These are phyloP conservation scores for Neoniphon sammara DNA, from an alignment of 2,797 vertebrate genomes.

Conservation along the genomic window DNA sequence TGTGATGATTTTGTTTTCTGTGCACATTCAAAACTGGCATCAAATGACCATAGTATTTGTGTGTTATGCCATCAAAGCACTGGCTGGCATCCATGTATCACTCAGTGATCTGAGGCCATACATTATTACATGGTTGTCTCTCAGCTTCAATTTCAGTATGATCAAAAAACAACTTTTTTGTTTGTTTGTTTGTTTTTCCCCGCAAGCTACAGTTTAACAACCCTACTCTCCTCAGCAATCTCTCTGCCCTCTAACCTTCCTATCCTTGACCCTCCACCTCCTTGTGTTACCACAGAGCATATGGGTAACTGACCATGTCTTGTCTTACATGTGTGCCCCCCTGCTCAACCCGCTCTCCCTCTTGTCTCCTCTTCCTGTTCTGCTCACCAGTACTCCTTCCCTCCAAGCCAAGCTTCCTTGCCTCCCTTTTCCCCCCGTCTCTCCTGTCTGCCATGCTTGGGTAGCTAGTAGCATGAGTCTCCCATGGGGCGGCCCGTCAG, in stretches of 20 bases:
- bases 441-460: slow-evolving; percentile 61
- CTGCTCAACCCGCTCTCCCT: slow-evolving; percentile 40
- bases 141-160: too few species aligned
- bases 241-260: slow-evolving; percentile 17
- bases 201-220: not conserved
- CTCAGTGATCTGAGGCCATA: too few species aligned
- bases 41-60: too few species aligned
- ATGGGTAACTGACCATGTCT: slow-evolving; percentile 71
- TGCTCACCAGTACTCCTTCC: slow-evolving; percentile 25
- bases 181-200: slow-evolving; percentile 1
- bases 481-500: slow-evolving; percentile 67
- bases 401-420: slow-evolving; percentile 27
- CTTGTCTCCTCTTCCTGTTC: slow-evolving; percentile 40
- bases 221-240: not conserved
- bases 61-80: too few species aligned
- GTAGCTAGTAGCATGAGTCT: slow-evolving; percentile 46
- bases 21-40: too few species aligned
- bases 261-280: slow-evolving; percentile 35
- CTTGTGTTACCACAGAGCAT: slow-evolving; percentile 42
- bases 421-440: slow-evolving; percentile 14
- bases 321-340: slow-evolving; percentile 63
- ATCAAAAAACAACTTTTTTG: not conserved
- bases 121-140: too few species aligned
- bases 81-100: too few species aligned
- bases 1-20: too few species aligned